A percentile compares a stretch with the other conserved stretches of the same genome.
Evolutionary conservation across 2,113 vertebrate genomes (phyloP).

Genomic region (Dipodomys ordii): DNA sequence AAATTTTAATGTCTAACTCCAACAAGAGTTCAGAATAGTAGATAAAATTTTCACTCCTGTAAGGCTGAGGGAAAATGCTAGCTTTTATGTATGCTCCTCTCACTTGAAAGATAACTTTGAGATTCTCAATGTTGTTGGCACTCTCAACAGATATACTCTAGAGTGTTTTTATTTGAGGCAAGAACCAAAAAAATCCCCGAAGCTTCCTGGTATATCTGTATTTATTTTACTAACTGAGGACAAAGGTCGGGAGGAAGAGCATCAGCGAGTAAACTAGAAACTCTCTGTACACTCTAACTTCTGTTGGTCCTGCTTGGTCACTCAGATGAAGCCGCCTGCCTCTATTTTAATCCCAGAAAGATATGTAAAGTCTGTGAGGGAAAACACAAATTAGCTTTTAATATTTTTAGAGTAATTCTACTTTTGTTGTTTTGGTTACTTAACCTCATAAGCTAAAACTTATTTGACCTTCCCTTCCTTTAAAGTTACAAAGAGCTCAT

Average conservation of each 20-base stretch:
- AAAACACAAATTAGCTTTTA: conserved; percentile 64
- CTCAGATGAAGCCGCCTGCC: conserved; percentile 66
- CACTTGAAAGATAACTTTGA: conserved; percentile 51
- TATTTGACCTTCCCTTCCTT: background rate
- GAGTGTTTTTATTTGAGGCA: conserved; percentile 54
- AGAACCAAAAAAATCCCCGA: conserved; percentile 27
- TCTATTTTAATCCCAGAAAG: conserved; percentile 63
- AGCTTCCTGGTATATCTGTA: conserved; percentile 17
- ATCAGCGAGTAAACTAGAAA: conserved; percentile 68
- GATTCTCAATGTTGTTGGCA: background rate
- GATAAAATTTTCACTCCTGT: conserved; percentile 33
- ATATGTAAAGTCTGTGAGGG: background rate
- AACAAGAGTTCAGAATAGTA: conserved; percentile 44
- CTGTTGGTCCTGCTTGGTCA: conserved; percentile 67
- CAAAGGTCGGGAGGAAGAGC: conserved; percentile 25
- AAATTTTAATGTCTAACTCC: conserved; percentile 56
- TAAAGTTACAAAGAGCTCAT: background rate
- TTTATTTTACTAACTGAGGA: conserved; percentile 45
- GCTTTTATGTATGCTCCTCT: conserved; percentile 38
- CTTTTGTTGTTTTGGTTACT: background rate
- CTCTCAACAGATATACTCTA: conserved; percentile 10
- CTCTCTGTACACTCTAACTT: conserved; percentile 61
- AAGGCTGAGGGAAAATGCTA: conserved; percentile 40
- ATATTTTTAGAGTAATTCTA: conserved; percentile 52
- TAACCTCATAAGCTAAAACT: background rate